Evolutionary conservation across 2,888 invertebrate genomes (phyloP).

Genomic region (Yponomeuta malinellus): DNA sequence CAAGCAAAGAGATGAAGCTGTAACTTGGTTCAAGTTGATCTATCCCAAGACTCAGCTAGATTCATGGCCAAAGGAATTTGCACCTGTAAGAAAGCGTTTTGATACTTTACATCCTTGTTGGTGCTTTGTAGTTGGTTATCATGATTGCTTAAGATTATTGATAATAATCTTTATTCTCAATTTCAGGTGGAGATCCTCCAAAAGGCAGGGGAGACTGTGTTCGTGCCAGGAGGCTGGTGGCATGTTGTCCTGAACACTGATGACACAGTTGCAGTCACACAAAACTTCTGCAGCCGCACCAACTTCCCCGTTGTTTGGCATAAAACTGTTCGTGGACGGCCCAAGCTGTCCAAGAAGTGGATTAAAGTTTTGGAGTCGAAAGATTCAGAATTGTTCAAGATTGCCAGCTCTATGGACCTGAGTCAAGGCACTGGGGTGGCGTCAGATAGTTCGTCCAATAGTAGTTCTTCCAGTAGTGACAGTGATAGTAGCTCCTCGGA

Average conservation of each 20-base stretch:
- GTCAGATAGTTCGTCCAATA: conserved; percentile 95
- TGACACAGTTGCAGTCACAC: conserved; percentile 97
- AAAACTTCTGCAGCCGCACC: conserved; percentile 96
- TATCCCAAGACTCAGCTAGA: conserved; percentile 94
- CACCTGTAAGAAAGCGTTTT: conserved; percentile 77
- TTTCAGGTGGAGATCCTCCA: conserved; percentile 93
- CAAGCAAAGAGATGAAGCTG: conserved; percentile 97
- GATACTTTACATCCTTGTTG: neutral
- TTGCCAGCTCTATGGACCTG: conserved; percentile 90
- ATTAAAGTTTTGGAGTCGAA: conserved; percentile 80
- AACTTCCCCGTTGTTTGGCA: conserved; percentile 99
- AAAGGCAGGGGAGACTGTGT: conserved; percentile 97
- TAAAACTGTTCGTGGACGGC: conserved; percentile 95
- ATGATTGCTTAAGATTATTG: too few species aligned
- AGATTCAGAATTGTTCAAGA: conserved; percentile 84
- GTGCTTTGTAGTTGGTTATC: too few species aligned
- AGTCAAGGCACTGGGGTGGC: conserved; percentile 92
- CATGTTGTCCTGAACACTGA: conserved; percentile 98
- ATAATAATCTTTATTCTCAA: neutral
- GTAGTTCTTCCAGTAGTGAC: conserved; percentile 85
- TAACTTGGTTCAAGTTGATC: conserved; percentile 97
- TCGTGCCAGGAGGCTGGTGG: conserved; percentile 99
- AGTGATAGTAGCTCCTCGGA: conserved; percentile 72
- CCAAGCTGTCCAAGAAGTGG: conserved; percentile 97
- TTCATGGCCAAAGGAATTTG: conserved; percentile 93